Evolutionary conservation across 2,113 vertebrate species (phyloP), one percentile per base, ranked within the genome.

Genomic region (Neodontobutis hainanensis): DNA sequence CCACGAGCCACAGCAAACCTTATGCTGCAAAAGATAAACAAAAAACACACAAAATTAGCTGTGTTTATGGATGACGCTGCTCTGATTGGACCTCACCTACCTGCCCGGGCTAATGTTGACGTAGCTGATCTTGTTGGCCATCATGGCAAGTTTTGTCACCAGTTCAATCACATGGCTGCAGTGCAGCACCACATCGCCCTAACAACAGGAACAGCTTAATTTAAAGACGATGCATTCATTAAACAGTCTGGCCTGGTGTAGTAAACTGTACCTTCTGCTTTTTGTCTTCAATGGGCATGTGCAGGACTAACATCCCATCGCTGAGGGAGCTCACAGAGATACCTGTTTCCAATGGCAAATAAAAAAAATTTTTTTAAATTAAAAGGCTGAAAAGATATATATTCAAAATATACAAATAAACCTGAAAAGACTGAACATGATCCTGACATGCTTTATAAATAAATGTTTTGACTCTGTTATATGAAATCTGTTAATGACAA

Each of bases 81-180:
- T 11, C 11, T 11, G 56, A 36, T 4, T 19, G n/a, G n/a, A 49
- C 32, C 85, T 79, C 36, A 99, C 97, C 97, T 98, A 99, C 97
- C 97, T 98, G 92, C 96, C 96, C 85, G 95, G 95, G 85, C 92
- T 96, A 92, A 99, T 91, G 75, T 97, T 98, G 87, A 99, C 83
- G 0, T 88, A 93, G 80, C 93, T 92, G 51, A 93, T 89, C 61
- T 95, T 94, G 85, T 90, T 92, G 0, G 97, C 94, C 59, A 93
- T 91, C 72, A 96, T 93, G 66, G 95, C 94, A 0, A 94, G 64
- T 87, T 98, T 99, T 0, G 96, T 98, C 69, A 99, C 92, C 0
- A 95, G 90, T 86, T 99, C 97, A 0, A 99, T 97, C 78, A 95
- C 94, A 0, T 98, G 94, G 80, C 94, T 94, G 11, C 95, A 97